Conservation (phyloP, 2,113 vertebrate genomes). For the Sclerurus mexicanus region DNA sequence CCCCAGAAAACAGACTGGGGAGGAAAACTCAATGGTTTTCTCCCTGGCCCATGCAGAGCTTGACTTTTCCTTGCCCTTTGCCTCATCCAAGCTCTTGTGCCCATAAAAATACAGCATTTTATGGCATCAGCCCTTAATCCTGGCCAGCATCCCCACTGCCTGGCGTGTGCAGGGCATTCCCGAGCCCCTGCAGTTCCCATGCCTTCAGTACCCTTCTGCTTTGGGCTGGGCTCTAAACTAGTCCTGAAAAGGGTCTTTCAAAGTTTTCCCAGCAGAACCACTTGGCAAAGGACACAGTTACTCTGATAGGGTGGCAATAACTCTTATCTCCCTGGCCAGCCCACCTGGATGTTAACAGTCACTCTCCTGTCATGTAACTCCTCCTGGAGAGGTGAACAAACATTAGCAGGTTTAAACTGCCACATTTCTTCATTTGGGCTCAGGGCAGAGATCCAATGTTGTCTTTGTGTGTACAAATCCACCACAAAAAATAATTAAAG, state of each 20-base stretch:
- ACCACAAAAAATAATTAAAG: not conserved
- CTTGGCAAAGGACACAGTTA: not conserved
- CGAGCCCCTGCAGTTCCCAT: not conserved
- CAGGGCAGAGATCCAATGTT: not conserved
- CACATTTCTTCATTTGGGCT: not conserved
- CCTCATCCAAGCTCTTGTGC: not conserved
- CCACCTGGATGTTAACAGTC: not conserved
- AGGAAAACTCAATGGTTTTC: not conserved
- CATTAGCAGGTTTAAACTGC: not conserved
- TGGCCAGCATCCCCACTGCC: not conserved
- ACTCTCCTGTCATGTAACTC: not conserved
- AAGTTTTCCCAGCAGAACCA: not conserved
- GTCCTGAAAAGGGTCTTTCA: not conserved
- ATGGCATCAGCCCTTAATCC: not conserved
- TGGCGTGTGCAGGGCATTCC: accelerated
- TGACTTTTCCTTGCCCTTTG: not conserved
- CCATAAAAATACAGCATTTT: not conserved
- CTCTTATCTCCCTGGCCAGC: not conserved
- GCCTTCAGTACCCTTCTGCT: not conserved
- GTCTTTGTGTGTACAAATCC: not conserved
- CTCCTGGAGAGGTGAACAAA: not conserved
- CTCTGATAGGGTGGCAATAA: not conserved
- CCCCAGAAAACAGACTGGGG: not conserved
- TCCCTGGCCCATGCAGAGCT: not conserved
- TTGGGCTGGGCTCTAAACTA: not conserved